These are phyloP conservation scores for Synergus japonicus DNA, from an alignment of 2,888 invertebrate genomes.

Conservation along the genomic window DNA sequence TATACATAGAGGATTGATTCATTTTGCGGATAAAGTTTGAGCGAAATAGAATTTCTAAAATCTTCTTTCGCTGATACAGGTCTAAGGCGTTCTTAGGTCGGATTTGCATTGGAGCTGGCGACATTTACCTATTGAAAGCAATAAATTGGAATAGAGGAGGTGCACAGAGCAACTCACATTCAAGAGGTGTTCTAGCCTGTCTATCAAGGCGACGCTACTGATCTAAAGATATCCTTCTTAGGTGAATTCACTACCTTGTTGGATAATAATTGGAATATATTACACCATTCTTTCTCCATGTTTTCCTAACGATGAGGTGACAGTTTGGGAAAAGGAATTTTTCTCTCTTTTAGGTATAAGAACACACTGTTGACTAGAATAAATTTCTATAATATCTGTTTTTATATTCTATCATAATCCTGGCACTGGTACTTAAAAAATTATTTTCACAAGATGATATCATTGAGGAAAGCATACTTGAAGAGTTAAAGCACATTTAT, in stretches of 20 bases:
- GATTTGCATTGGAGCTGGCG: conserved; percentile 40
- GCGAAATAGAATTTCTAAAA: conserved; percentile 32
- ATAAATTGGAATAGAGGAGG: conserved; percentile 67
- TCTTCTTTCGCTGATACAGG: conserved; percentile 19
- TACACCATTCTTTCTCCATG: conserved; percentile 17
- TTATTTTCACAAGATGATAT: no score
- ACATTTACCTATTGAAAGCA: conserved; percentile 55
- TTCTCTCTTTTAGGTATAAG: background rate
- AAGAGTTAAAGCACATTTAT: background rate
- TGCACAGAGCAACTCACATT: conserved; percentile 44
- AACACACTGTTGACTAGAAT: background rate
- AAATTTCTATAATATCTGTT: no score
- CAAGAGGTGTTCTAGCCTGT: conserved; percentile 52
- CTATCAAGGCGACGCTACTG: conserved; percentile 45
- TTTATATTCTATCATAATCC: no score
- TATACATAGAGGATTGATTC: conserved; percentile 12
- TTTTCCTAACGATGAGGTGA: conserved; percentile 16
- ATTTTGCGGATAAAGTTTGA: conserved; percentile 33
- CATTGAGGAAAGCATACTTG: background rate
- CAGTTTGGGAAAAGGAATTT: background rate
- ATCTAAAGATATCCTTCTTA: conserved; percentile 16
- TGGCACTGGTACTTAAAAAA: no score
- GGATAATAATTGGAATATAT: conserved; percentile 11
- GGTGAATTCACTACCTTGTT: background rate
- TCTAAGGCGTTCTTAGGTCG: conserved; percentile 22